phyloP scores from a whole-genome alignment of 53 echinoderm and acorn worm genomes.

The Zoroaster sp. region DNA sequence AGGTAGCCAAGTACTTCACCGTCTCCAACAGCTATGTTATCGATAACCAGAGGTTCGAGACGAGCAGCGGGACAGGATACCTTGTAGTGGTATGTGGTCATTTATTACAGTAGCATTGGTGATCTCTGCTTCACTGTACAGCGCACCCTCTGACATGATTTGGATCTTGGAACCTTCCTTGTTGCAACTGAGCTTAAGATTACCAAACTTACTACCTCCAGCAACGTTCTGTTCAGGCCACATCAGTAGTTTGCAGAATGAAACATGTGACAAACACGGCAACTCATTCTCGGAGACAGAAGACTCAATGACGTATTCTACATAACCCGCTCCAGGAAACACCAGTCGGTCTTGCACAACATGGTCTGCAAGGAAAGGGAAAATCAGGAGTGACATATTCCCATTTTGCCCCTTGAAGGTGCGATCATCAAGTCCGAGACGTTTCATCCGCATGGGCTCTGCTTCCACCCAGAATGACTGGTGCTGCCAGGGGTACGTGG shows the following conservation, averaged over 20 bases:
- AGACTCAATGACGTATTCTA: conserved; percentile 75
- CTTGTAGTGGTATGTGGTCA: conserved; percentile 18
- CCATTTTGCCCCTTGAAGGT: conserved; percentile 86
- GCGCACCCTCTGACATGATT: conserved; percentile 43
- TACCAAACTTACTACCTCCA: not conserved
- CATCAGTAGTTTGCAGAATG: conserved; percentile 40
- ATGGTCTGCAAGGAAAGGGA: conserved; percentile 81
- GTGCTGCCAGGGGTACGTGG: conserved; percentile 92
- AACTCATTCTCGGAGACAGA: conserved; percentile 50
- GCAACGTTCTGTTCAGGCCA: conserved; percentile 55
- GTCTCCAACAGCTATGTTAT: conserved; percentile 70
- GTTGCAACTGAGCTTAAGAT: conserved; percentile 52
- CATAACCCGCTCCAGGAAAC: conserved; percentile 80
- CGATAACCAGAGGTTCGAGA: conserved; percentile 65
- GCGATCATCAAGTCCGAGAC: conserved; percentile 79
- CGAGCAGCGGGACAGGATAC: conserved; percentile 60
- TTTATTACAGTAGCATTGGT: conserved; percentile 32
- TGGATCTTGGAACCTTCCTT: conserved; percentile 54
- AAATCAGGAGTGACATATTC: conserved; percentile 65
- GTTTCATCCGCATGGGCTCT: conserved; percentile 65
- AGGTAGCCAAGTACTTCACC: conserved; percentile 69
- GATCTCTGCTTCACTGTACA: not conserved
- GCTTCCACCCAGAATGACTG: conserved; percentile 75
- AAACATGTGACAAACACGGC: conserved; percentile 43
- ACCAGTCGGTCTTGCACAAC: conserved; percentile 55